Evolutionary conservation across 2,888 invertebrate species (phyloP), one percentile per base, ranked within the genome.

Genomic region (Apodemia mormo): DNA sequence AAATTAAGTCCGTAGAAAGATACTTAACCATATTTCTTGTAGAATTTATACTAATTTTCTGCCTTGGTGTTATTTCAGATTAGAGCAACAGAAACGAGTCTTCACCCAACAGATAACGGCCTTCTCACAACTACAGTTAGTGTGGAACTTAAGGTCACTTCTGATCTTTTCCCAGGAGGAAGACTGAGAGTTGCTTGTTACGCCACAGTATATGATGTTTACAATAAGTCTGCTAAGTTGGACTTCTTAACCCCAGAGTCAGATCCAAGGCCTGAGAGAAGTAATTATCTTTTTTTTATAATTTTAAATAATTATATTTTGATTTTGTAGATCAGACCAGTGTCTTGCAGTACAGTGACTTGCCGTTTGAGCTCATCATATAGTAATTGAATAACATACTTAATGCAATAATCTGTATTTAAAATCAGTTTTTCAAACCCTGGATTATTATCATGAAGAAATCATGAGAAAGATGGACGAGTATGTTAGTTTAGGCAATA

Each of bases 261-360:
- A 70, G 96, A 97, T 88, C 97, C 97, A 6, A 94, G 96, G 78
- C 97, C 97, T 30, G 96, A 96, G 85, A 95, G 96, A 94, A 96
- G 97, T 96, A 85, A 92, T 94, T 82, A 71, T 37, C 22, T 69
- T 54, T 54, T 52, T 54, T 54, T 54, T 33, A 33, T 33, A 4
- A 33, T 33, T 33, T 33, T 22, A 22, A 22, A 22, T 22, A 22
- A n/a, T n/a, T n/a, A n/a, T n/a, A n/a, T n/a, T n/a, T n/a, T n/a
- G n/a, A n/a, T n/a, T n/a, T n/a, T n/a, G n/a, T n/a, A n/a, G n/a
- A n/a, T n/a, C n/a, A n/a, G n/a, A n/a, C n/a, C n/a, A n/a, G n/a
- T n/a, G n/a, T n/a, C n/a, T n/a, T n/a, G n/a, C n/a, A n/a, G n/a
- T n/a, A n/a, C n/a, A n/a, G n/a, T n/a, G n/a, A n/a, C n/a, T n/a